phyloP scores from a whole-genome alignment of 2,888 invertebrate species.

The Maniola hyperantus region DNA sequence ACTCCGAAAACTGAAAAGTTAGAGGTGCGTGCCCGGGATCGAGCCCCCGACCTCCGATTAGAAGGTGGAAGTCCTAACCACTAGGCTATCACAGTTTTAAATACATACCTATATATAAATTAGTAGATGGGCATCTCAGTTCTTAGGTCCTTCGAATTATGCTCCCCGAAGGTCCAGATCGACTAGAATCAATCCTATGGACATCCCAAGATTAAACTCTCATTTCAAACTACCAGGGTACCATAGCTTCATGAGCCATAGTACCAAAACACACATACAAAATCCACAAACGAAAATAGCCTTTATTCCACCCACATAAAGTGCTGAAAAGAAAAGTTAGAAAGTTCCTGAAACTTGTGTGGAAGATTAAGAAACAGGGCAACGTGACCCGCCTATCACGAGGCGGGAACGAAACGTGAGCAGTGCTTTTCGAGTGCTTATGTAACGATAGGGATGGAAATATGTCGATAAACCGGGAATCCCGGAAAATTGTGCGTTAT shows the following conservation, averaged over 20 bases:
- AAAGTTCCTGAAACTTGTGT: slow-evolving; percentile 4
- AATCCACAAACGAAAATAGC: not conserved
- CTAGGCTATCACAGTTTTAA: no score
- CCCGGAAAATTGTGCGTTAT: not conserved
- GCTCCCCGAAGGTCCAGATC: not conserved
- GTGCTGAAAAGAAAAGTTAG: not conserved
- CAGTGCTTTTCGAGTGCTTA: slow-evolving; percentile 1
- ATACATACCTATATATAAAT: not conserved
- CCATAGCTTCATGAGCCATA: not conserved
- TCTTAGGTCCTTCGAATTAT: not conserved
- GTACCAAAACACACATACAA: not conserved
- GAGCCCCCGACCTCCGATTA: no score
- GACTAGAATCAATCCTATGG: no score
- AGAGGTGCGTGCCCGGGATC: no score
- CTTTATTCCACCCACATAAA: slow-evolving; percentile 7
- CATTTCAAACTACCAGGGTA: not conserved
- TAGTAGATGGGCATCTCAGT: not conserved
- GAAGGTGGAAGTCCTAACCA: no score
- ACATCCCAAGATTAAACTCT: not conserved
- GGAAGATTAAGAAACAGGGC: slow-evolving; percentile 16
- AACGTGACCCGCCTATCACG: slow-evolving; percentile 34
- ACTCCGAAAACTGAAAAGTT: no score
- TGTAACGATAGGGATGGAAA: slow-evolving; percentile 1
- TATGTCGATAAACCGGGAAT: not conserved
- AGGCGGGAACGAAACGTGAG: slow-evolving; percentile 29